Base-by-base conservation (phyloP, 2,113 vertebrate genomes). In the Chroicocephalus ridibundus region DNA sequence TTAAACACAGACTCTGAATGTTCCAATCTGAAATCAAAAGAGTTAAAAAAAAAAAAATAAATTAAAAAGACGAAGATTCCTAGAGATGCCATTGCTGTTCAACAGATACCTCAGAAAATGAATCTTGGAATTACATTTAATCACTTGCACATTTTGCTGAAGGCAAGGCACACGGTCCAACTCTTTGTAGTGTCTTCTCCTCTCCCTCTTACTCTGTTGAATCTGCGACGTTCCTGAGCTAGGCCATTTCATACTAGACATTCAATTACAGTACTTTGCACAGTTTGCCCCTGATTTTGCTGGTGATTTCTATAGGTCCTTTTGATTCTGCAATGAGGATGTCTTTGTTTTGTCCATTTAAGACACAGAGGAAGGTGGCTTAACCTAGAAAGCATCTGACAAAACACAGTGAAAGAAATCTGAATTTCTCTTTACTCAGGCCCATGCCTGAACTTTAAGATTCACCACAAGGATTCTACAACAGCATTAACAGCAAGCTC, bases 1-100 rank as follows among this genome's bases (percentile, higher is more conserved):
- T 98, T 99, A 98, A 99, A 99, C 47, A 97, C 96, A 78, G 97
- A 92, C 86, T 91, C 95, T 69, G 64, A 91, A 72, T 97, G 97
- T 78, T 82, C 85, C 58, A 91, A 94, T 79, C 95, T 96, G 87
- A 83, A 97, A 98, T 3, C 89, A 87, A 74, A 72, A 97, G 69
- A 52, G 26, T 47, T 89, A 64, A 21, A 90, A 79, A 83, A 72
- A 36, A 42, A 78, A 69, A 21, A 40, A n/a, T n/a, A 58, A 74
- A 86, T 74, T 94, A 51, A 87, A 96, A 94, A 17, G 12, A 38
- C 8, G 61, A 69, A 78, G 18, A 40, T 57, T 77, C 40, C 51
- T 31, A 69, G 40, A 60, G 25, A 76, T 69, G 34, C 5, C 54
- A 52, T 3, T 85, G 60, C 21, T 82, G 36, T 38, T 92, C 38